Conservation (phyloP, 1,140 invertebrate species). For the Ganaspis sp. region DNA sequence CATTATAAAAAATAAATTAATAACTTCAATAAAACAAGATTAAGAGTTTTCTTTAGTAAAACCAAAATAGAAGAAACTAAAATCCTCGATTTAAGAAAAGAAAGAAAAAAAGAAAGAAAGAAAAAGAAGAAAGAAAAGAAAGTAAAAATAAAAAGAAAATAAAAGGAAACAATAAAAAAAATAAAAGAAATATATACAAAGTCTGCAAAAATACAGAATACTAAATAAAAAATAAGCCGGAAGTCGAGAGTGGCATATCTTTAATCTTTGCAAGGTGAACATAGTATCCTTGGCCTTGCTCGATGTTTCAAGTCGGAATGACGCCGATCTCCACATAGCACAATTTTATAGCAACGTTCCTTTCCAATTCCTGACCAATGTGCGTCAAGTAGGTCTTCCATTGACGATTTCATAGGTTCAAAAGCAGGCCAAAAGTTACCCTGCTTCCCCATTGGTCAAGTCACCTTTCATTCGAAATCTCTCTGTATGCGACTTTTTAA, state of each 20-base stretch:
- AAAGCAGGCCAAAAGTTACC: slow-evolving; percentile 51
- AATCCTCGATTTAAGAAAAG: too few relatives aligned
- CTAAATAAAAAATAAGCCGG: not conserved
- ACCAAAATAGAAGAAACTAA: too few relatives aligned
- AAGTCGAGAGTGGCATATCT: not conserved
- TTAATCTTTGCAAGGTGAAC: slow-evolving; percentile 23
- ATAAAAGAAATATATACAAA: not conserved
- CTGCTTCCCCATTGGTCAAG: slow-evolving; percentile 30
- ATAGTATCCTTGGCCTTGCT: slow-evolving; percentile 26
- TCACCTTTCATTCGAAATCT: not conserved
- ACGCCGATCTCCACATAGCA: slow-evolving; percentile 29
- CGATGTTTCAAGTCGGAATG: slow-evolving; percentile 39
- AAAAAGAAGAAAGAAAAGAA: too few relatives aligned
- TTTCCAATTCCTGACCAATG: slow-evolving; percentile 60
- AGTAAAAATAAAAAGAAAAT: too few relatives aligned
- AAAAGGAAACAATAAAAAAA: too few relatives aligned
- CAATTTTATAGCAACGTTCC: slow-evolving; percentile 63
- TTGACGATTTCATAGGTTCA: slow-evolving; percentile 55
- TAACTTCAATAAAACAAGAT: too few relatives aligned
- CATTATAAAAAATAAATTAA: too few relatives aligned
- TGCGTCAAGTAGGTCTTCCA: slow-evolving; percentile 57
- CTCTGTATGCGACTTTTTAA: not conserved
- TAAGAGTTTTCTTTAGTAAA: too few relatives aligned
- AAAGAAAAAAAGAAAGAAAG: too few relatives aligned
- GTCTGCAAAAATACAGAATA: not conserved